phyloP scores from a whole-genome alignment of 2,797 vertebrate genomes.

The Parauchenoglanis punctatus region DNA sequence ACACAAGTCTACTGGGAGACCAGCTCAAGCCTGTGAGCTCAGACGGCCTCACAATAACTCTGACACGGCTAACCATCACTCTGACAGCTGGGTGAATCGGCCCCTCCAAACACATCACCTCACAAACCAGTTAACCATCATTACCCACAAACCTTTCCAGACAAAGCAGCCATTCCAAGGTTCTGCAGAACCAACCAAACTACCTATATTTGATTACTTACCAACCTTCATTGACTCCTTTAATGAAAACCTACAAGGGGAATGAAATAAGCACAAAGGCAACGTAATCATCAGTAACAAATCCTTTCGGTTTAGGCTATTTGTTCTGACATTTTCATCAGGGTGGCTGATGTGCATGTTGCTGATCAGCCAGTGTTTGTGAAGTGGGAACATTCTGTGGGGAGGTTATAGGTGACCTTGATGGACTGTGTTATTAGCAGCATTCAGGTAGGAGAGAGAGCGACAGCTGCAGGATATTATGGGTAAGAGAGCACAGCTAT shows the following conservation, averaged over 20 bases:
- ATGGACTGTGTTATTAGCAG: constrained; percentile 67
- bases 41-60: constrained; percentile 68
- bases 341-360: constrained; percentile 60
- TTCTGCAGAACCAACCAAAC: constrained; percentile 11
- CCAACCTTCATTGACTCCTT: constrained; percentile 54
- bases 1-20: constrained; percentile 66
- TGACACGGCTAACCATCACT: constrained; percentile 69
- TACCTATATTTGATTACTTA: constrained; percentile 71
- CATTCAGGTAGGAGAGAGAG: constrained; percentile 32
- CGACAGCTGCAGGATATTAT: constrained; percentile 30
- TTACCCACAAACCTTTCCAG: constrained; percentile 48
- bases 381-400: constrained; percentile 53
- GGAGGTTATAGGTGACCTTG: constrained; percentile 70
- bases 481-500: constrained; percentile 32
- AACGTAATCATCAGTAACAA: constrained; percentile 64
- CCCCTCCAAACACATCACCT: constrained; percentile 77
- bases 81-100: constrained; percentile 79
- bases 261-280: constrained; percentile 44
- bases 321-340: constrained; percentile 69
- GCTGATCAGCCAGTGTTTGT: constrained; percentile 64
- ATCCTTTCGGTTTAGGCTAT: constrained; percentile 65
- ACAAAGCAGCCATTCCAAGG: constrained; percentile 39
- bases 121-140: constrained; percentile 65
- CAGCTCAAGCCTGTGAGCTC: constrained; percentile 57
- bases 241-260: constrained; percentile 58